phyloP scores from a whole-genome alignment of 1,140 invertebrate genomes.

The Cyclargus thomasi region DNA sequence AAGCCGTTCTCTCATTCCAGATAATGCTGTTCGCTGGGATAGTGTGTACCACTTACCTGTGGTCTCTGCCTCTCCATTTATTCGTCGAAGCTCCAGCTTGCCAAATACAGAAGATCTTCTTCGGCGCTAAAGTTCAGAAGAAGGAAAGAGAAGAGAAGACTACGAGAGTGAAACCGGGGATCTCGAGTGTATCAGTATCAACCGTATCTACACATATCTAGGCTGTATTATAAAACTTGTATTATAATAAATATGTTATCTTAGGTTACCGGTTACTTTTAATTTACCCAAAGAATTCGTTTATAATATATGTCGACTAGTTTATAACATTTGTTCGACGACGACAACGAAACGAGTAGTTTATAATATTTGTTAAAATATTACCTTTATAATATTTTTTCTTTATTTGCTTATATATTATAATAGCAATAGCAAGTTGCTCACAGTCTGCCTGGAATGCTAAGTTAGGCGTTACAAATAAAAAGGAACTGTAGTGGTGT shows the following conservation, averaged over 20 bases:
- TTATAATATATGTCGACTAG: too few species aligned
- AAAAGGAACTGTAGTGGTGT: too few species aligned
- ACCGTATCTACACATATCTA: conserved; percentile 67
- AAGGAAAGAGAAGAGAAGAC: conserved; percentile 37
- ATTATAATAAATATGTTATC: conserved; percentile 22
- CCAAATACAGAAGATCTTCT: conserved; percentile 55
- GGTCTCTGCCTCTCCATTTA: conserved; percentile 50
- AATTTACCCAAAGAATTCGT: too few species aligned
- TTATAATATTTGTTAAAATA: too few species aligned
- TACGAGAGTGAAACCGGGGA: conserved; percentile 51
- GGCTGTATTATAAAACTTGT: conserved; percentile 23
- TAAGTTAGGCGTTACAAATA: too few species aligned
- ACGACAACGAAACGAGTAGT: too few species aligned
- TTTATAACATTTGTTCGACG: too few species aligned
- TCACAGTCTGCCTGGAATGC: too few species aligned
- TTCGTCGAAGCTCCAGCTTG: conserved; percentile 64
- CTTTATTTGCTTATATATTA: too few species aligned
- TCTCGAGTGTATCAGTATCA: conserved; percentile 57
- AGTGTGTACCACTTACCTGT: conserved; percentile 50
- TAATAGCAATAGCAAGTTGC: too few species aligned
- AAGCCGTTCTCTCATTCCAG: conserved; percentile 31
- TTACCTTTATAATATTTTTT: too few species aligned
- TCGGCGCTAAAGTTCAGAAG: conserved; percentile 43
- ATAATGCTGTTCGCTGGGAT: conserved; percentile 63
- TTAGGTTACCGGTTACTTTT: too few species aligned